A percentile compares a stretch with the other conserved stretches of the same genome.
Evolutionary conservation across 2,888 invertebrate species (phyloP).

Genomic region (Belgica antarctica): DNA sequence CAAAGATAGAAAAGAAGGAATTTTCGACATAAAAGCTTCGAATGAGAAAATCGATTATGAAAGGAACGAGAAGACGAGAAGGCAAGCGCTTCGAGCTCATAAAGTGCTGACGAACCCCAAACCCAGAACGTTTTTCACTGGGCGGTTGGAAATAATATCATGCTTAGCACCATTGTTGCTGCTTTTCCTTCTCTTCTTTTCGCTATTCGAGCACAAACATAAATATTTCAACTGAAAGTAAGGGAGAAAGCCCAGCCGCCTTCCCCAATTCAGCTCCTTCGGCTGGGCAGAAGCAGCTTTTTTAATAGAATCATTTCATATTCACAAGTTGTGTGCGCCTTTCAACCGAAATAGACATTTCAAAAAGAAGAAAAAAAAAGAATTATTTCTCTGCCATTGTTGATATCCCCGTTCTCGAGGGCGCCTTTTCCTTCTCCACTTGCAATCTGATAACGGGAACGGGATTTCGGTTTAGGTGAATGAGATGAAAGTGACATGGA

Average conservation of each 20-base stretch:
- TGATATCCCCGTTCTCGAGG: neutral
- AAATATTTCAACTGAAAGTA: neutral
- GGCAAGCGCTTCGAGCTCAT: neutral
- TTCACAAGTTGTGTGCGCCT: slow-evolving; percentile 29
- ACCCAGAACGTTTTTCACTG: neutral
- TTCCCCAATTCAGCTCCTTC: neutral
- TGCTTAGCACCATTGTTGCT: neutral
- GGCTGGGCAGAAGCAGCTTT: neutral
- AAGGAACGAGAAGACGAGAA: neutral
- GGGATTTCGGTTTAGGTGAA: neutral
- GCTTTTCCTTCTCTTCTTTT: neutral
- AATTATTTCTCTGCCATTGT: slow-evolving; percentile 20
- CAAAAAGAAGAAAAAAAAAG: neutral
- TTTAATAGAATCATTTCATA: slow-evolving; percentile 28
- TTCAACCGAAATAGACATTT: slow-evolving; percentile 2
- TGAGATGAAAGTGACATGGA: neutral
- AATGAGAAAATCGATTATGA: neutral
- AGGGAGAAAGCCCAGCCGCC: neutral
- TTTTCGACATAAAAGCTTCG: neutral
- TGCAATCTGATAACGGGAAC: neutral
- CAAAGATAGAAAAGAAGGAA: neutral
- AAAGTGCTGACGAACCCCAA: neutral
- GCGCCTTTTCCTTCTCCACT: neutral
- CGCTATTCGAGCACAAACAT: neutral
- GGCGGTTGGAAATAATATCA: neutral